Evolutionary conservation across 1,140 invertebrate genomes (phyloP), one percentile per base, ranked within the genome.

Genomic region (Scaptomyza graminum): DNA sequence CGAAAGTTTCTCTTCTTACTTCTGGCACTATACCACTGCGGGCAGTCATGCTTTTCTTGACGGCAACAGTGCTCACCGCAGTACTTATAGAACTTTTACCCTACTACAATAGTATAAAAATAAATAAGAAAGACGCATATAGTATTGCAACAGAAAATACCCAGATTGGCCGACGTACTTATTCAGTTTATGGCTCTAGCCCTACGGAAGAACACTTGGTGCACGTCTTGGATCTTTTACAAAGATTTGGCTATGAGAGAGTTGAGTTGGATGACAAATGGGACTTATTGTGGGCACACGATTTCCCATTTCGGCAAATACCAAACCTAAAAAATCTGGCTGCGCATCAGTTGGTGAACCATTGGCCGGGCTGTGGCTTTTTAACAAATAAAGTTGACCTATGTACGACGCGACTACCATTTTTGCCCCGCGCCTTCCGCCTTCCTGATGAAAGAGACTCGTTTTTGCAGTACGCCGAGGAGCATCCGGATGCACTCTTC

Each of bases 341-440:
- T 78, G 82, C 93, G 6, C 92, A 96, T 92, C 97, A 98, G 89
- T 95, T 93, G 87, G 95, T 99, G 0, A 99, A 99, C 91, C 97
- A 99, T 92, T 97, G 98, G 88, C 98, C 98, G 3, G 98, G 98
- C 0, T 97, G 96, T 59, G 98, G 98, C 0, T 98, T 95, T 80
- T 96, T 99, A 47, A 99, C 98, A 0, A 98, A 97, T 82, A 99
- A 99, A 93, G 97, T 98, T 6, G 96, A 96, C 89, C 93, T 99
- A 34, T 97, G 97, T 0, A 97, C 95, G 1, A 95, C 96, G 0
- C 85, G 94, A 8, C 93, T 96, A 8, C 93, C 94, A 41, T 95
- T 95, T 79, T 95, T 99, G 64, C 98, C 98, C 0, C 93, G 93
- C 76, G 97, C 98, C 0, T 99, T 98, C 91, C 95, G 96, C 90